Percentiles rank a stretch among this genome's conserved stretches.
Conservation (phyloP, 2,888 invertebrate species). For the Parnassius smintheus region DNA sequence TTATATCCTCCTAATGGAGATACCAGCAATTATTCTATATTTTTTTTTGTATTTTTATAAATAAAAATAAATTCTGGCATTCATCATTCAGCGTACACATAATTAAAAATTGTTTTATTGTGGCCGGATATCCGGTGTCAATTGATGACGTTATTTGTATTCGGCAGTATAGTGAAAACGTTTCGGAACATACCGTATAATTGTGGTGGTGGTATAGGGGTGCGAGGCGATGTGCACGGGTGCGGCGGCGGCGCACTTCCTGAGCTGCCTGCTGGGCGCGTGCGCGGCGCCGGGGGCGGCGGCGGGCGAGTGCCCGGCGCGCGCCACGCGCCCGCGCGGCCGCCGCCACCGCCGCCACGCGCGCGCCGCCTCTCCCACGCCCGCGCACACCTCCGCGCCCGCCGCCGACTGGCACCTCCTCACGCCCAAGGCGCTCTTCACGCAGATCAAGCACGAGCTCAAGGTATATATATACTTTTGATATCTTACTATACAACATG, state of each 20-base stretch:
- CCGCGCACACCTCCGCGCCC: conserved; percentile 75
- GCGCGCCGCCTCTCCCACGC: conserved; percentile 65
- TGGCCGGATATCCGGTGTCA: too few relatives aligned
- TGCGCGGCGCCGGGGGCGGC: conserved; percentile 82
- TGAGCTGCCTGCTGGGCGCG: conserved; percentile 95
- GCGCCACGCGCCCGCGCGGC: conserved; percentile 68
- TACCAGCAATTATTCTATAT: too few relatives aligned
- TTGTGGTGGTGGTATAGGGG: conserved; percentile 65
- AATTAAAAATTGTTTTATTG: too few relatives aligned
- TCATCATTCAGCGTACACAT: too few relatives aligned
- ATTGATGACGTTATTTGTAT: too few relatives aligned
- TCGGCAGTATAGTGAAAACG: too few relatives aligned
- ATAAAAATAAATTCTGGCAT: too few relatives aligned
- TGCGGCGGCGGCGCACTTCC: conserved; percentile 95
- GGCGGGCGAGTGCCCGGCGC: conserved; percentile 47
- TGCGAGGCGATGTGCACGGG: conserved; percentile 95
- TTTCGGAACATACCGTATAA: too few relatives aligned
- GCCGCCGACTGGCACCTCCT: conserved; percentile 90
- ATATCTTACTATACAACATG: too few relatives aligned
- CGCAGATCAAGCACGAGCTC: conserved; percentile 91
- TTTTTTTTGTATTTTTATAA: too few relatives aligned
- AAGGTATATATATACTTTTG: conserved; percentile 50
- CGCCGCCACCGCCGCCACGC: conserved; percentile 33
- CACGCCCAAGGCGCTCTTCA: conserved; percentile 93
- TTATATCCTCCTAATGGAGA: too few relatives aligned